These are phyloP conservation scores for Heteromormyrus szaboi DNA, from an alignment of 2,797 vertebrate species.

Conservation along the genomic window DNA sequence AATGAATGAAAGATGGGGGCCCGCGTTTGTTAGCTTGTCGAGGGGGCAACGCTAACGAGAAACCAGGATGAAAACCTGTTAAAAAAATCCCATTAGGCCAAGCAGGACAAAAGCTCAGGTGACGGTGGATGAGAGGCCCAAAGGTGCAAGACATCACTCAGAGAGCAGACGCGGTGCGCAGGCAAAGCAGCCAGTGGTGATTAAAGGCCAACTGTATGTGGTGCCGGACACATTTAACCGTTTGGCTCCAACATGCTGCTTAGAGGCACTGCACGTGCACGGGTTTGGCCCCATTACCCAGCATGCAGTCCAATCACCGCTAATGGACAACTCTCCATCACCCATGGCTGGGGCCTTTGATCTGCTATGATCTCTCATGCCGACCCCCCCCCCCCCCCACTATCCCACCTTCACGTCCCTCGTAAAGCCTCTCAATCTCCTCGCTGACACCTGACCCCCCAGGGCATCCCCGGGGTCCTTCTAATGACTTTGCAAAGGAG, in stretches of 20 bases:
- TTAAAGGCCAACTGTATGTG: neutral
- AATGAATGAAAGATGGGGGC: conserved; percentile 30
- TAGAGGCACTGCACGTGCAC: neutral
- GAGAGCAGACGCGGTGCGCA: neutral
- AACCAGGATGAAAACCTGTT: neutral
- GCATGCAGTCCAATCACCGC: conserved; percentile 18
- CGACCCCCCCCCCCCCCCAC: neutral
- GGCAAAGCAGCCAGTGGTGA: neutral
- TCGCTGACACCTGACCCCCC: conserved; percentile 41
- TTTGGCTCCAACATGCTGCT: neutral
- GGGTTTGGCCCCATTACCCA: conserved; percentile 15
- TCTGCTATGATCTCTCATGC: conserved; percentile 11
- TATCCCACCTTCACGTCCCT: conserved; percentile 25
- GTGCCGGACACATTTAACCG: neutral
- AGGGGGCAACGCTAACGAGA: neutral
- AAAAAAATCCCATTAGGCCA: neutral
- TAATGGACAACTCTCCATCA: conserved; percentile 37
- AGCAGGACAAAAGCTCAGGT: neutral
- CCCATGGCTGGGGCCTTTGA: conserved; percentile 39
- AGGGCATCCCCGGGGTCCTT: conserved; percentile 21
- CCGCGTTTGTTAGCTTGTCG: neutral
- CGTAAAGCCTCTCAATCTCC: conserved; percentile 29
- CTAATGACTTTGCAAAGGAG: conserved; percentile 42
- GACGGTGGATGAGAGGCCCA: neutral
- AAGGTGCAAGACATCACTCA: neutral